Percentiles rank a stretch among this genome's conserved stretches.
Evolutionary conservation across 2,113 vertebrate species (phyloP).

Genomic region (Cyrtonyx montezumae): DNA sequence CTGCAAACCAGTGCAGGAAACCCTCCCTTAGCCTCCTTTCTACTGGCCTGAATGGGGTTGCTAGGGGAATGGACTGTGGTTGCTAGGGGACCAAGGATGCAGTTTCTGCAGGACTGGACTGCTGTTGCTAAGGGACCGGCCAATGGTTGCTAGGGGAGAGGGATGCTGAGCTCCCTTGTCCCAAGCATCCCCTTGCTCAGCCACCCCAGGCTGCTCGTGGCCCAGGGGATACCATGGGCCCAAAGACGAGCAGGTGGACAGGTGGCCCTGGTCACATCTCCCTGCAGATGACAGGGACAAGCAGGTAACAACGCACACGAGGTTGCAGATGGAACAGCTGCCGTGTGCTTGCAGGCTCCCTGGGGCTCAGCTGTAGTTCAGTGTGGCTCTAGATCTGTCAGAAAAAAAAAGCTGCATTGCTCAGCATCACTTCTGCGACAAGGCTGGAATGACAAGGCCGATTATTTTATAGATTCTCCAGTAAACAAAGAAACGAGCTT

Average conservation of each 20-base stretch:
- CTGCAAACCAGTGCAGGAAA: background rate
- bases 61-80: background rate
- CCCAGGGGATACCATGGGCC: background rate
- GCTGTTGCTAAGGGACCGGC: background rate
- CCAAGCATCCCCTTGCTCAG: background rate
- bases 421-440: background rate
- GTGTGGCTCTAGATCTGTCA: background rate
- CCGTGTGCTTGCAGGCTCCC: background rate
- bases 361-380: background rate
- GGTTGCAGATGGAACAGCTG: background rate
- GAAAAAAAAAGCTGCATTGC: background rate
- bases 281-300: background rate
- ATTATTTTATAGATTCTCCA: background rate
- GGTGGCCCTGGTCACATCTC: background rate
- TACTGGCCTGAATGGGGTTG: background rate
- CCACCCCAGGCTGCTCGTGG: background rate
- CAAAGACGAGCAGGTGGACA: background rate
- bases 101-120: background rate
- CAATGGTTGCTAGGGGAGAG: background rate
- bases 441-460: background rate
- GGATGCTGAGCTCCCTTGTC: background rate
- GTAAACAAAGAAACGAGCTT: background rate
- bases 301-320: background rate
- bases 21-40: background rate
- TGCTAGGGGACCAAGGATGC: background rate